Evolutionary conservation across 1,140 invertebrate species (phyloP).

Genomic region (Campoletis sonorensis): DNA sequence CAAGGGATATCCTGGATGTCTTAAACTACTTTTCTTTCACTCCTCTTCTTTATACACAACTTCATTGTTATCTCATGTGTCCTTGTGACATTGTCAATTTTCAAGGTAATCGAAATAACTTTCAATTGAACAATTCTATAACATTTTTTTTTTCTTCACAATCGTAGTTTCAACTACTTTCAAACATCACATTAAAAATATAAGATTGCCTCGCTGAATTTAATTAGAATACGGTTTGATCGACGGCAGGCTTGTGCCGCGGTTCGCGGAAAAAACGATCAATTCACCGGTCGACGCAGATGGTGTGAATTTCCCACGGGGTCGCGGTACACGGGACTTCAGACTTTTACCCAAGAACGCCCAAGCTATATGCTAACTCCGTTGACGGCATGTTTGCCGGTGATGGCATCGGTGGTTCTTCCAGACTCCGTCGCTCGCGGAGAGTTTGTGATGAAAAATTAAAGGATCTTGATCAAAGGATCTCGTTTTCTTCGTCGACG

Average conservation of each 20-base stretch:
- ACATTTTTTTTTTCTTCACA: no score
- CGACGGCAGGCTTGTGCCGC: background rate
- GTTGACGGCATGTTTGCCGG: background rate
- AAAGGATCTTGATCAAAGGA: conserved; percentile 59
- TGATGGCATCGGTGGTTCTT: background rate
- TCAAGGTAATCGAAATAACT: background rate
- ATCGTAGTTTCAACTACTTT: no score
- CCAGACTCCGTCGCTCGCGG: background rate
- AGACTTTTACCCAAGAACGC: conserved; percentile 20
- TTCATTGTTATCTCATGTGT: background rate
- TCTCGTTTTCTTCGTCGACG: conserved; percentile 50
- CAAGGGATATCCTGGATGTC: background rate
- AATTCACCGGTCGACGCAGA: conserved; percentile 33
- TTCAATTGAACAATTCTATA: no score
- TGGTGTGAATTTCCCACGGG: conserved; percentile 29
- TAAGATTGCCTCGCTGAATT: background rate
- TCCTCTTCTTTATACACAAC: background rate
- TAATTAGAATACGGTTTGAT: background rate
- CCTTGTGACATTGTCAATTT: background rate
- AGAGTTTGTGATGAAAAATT: conserved; percentile 54
- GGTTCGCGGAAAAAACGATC: background rate
- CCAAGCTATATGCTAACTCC: background rate
- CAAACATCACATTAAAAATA: background rate
- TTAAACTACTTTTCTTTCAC: background rate
- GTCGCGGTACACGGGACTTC: background rate